phyloP scores from a whole-genome alignment of 2,888 invertebrate species.

The Dione vanillae region DNA sequence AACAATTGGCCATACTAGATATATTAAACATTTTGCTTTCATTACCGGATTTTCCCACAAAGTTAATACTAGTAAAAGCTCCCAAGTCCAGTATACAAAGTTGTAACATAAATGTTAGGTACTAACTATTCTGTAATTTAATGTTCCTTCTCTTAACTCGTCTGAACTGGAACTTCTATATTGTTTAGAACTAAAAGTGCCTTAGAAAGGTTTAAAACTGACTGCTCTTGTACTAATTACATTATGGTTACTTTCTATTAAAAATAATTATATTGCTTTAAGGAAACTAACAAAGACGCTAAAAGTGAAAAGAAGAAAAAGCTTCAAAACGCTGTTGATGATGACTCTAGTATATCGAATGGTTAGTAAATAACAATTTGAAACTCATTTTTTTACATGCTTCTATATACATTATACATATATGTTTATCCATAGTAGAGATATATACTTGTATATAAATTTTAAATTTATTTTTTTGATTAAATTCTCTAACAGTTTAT shows the following conservation, averaged over 20 bases:
- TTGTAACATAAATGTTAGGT: neutral
- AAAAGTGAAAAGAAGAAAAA: constrained; percentile 46
- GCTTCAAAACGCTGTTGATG: constrained; percentile 41
- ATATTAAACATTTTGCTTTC: no score
- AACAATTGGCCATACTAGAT: no score
- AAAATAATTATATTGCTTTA: constrained; percentile 2
- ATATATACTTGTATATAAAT: no score
- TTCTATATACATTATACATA: neutral
- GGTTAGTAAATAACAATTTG: constrained; percentile 50
- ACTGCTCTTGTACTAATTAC: no score
- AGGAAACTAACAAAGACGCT: constrained; percentile 36
- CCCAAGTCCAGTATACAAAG: neutral
- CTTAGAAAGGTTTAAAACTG: no score
- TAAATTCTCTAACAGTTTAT: no score
- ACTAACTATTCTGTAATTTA: neutral
- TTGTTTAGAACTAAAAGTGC: no score
- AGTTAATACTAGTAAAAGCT: neutral
- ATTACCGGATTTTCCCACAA: no score
- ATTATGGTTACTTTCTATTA: no score
- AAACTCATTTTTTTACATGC: neutral
- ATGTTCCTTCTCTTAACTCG: neutral
- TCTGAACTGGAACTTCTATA: neutral
- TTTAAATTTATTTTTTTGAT: no score
- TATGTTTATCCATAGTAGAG: neutral
- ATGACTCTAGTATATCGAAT: constrained; percentile 54